These are phyloP conservation scores for Eudemis profundana DNA, from an alignment of 2,888 invertebrate species.

Conservation along the genomic window DNA sequence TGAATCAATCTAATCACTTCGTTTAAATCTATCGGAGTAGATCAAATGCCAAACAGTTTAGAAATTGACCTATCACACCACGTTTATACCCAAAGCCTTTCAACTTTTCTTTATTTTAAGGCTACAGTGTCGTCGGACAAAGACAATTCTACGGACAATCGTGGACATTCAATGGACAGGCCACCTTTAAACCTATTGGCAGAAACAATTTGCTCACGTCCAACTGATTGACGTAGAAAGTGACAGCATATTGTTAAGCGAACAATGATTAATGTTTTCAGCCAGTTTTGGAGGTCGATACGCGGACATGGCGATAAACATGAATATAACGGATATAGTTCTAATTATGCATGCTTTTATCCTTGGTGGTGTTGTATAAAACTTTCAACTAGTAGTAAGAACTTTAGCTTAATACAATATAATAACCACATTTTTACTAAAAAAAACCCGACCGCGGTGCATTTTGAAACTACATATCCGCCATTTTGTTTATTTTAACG, in stretches of 20 bases:
- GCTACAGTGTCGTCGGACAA: background rate
- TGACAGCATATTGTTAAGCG: conserved; percentile 42
- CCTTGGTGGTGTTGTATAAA: background rate
- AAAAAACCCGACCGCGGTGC: no score
- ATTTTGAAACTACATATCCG: no score
- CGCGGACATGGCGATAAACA: conserved; percentile 22
- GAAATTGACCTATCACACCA: no score
- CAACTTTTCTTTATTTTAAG: background rate
- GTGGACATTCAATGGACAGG: conserved; percentile 20
- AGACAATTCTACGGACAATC: conserved; percentile 10
- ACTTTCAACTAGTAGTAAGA: no score
- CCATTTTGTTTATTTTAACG: no score
- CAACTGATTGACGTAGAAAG: conserved; percentile 43
- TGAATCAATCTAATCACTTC: no score
- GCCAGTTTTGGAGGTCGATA: conserved; percentile 37
- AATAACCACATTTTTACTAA: no score
- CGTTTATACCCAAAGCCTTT: no score
- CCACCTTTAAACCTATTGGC: conserved; percentile 34
- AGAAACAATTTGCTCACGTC: conserved; percentile 39
- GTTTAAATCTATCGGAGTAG: no score
- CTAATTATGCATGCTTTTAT: conserved; percentile 22
- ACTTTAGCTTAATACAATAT: no score
- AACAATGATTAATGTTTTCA: conserved; percentile 43
- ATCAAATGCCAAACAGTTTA: no score
- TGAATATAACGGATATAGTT: conserved; percentile 29